Evolutionary conservation across 2,797 vertebrate species (phyloP).

Genomic region (Eulemur mongoz): DNA sequence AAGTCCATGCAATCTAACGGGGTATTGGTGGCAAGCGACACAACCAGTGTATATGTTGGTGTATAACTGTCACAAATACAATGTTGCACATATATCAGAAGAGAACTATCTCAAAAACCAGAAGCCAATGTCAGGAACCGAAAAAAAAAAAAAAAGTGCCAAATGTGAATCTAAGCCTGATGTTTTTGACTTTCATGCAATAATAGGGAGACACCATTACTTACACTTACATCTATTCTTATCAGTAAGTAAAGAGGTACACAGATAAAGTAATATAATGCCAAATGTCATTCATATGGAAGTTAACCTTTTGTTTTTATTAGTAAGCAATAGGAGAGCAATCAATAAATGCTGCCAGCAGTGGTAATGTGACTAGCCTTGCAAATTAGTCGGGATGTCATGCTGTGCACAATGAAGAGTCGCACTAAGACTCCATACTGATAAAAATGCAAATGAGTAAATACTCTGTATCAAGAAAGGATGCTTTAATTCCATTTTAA

Average conservation of each 20-base stretch:
- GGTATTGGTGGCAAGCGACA: not conserved
- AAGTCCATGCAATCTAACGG: not conserved
- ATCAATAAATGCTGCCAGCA: slow-evolving; percentile 52
- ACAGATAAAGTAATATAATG: not conserved
- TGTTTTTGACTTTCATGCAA: not conserved
- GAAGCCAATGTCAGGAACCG: not conserved
- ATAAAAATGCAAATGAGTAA: slow-evolving; percentile 12
- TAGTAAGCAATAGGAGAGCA: not conserved
- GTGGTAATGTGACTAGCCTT: slow-evolving; percentile 39
- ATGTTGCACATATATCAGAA: not conserved
- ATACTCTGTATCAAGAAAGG: not conserved
- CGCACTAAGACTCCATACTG: not conserved
- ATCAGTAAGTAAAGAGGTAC: not conserved
- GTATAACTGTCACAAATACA: not conserved
- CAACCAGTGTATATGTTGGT: not conserved
- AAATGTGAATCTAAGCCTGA: not conserved
- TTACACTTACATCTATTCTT: not conserved
- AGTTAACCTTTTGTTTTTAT: not conserved
- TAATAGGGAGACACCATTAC: not conserved
- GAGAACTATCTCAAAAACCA: not conserved
- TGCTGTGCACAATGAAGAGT: not conserved
- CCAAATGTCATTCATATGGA: not conserved
- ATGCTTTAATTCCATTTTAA: slow-evolving; percentile 40
- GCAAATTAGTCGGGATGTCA: not conserved
- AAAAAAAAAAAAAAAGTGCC: not conserved